These are phyloP conservation scores for Berghia stephanieae DNA, from an alignment of 1,140 invertebrate species.

Conservation along the genomic window DNA sequence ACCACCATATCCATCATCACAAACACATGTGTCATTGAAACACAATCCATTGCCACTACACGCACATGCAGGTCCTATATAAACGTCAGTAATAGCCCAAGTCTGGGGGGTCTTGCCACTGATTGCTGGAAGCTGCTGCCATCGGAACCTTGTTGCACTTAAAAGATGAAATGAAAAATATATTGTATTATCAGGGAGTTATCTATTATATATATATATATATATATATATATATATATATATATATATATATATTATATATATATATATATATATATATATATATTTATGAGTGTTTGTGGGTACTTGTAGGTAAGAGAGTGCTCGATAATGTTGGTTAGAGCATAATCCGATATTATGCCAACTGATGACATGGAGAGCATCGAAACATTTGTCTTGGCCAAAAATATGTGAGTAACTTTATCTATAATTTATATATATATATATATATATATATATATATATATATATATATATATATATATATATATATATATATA, in stretches of 20 bases:
- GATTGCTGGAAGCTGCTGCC: slow-evolving; percentile 49
- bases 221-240: not conserved
- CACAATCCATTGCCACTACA: slow-evolving; percentile 68
- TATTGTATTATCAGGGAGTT: not conserved
- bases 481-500: too few species aligned
- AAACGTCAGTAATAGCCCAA: slow-evolving; percentile 67
- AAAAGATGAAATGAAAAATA: not conserved
- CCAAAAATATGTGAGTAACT: too few species aligned
- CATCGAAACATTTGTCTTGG: too few species aligned
- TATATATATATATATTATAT: not conserved
- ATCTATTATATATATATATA: not conserved
- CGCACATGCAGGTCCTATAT: slow-evolving; percentile 66
- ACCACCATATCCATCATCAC: slow-evolving; percentile 58
- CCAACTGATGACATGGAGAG: too few species aligned
- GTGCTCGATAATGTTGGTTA: too few species aligned
- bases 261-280: not conserved
- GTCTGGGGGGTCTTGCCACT: slow-evolving; percentile 33
- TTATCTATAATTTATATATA: too few species aligned
- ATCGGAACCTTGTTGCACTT: slow-evolving; percentile 60
- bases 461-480: too few species aligned
- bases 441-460: too few species aligned
- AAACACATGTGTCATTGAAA: slow-evolving; percentile 51
- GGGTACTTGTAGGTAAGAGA: too few species aligned
- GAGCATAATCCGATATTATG: too few species aligned
- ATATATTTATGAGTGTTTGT: not conserved